These are phyloP conservation scores for Elmis aenea DNA, from an alignment of 2,888 invertebrate genomes.

Conservation along the genomic window DNA sequence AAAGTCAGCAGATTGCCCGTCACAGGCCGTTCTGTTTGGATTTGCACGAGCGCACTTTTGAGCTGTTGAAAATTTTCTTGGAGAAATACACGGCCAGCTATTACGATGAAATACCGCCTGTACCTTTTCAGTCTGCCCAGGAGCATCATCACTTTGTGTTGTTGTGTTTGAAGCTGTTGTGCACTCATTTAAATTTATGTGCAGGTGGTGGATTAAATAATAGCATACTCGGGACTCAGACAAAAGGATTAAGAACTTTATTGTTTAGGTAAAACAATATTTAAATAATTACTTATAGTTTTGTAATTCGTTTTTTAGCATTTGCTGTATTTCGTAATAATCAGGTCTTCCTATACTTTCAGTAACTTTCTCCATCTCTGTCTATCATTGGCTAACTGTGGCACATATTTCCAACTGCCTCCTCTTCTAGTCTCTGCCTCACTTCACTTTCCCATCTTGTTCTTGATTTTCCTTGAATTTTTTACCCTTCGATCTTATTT, in stretches of 20 bases:
- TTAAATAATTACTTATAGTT: not conserved
- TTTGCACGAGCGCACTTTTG: conserved; percentile 56
- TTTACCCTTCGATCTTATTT: too few species aligned
- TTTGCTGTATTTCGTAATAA: too few species aligned
- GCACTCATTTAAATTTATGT: conserved; percentile 56
- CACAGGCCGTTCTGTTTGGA: conserved; percentile 59
- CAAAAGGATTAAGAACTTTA: conserved; percentile 51
- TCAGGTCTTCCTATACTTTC: too few species aligned
- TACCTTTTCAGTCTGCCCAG: conserved; percentile 47
- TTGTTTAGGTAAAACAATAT: conserved; percentile 48
- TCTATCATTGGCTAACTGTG: too few species aligned
- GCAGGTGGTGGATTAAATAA: conserved; percentile 49
- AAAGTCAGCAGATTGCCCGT: conserved; percentile 51
- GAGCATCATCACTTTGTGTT: conserved; percentile 56
- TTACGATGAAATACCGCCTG: conserved; percentile 43
- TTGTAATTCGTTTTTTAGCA: conserved; percentile 1
- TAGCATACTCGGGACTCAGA: conserved; percentile 50
- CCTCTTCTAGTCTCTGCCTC: too few species aligned
- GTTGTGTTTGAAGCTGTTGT: conserved; percentile 53
- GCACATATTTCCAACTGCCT: too few species aligned
- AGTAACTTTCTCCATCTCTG: too few species aligned
- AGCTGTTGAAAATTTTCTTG: conserved; percentile 51
- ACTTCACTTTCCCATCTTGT: too few species aligned
- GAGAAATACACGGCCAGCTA: conserved; percentile 54
- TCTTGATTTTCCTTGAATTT: too few species aligned